Base-by-base conservation (phyloP, 2,113 vertebrate genomes). In the Grantiella picta region DNA sequence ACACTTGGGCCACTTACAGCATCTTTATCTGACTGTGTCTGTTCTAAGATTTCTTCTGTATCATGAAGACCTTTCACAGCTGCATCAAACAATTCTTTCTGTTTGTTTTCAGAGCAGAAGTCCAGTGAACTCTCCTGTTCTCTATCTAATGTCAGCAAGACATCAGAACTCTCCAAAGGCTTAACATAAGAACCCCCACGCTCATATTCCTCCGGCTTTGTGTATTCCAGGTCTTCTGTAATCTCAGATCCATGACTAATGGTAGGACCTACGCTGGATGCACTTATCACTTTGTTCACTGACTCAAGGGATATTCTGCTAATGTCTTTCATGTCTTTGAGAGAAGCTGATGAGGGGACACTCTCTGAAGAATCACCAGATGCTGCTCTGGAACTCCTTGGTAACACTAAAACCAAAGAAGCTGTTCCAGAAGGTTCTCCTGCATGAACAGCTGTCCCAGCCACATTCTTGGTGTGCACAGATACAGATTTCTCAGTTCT, bases 221-320 rank as follows among this genome's bases (percentile, higher is more conserved):
- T 50, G 54, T 82, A 95, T 27, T 98, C 98, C 85, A 98, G 70
- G 17, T 98, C 98, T 91, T 99, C 77, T 97, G 93, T 90, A 98
- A 83, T 93, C 88, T 98, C 98, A 76, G 98, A 98, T 89, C 96
- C 98, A 40, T 93, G 91, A 94, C 92, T 97, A 68, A 97, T 96
- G 50, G 91, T 89, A 57, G 72, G 21, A 68, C 95, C 92, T 75
- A 95, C 92, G 68, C 9, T 93, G 36, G 96, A 91, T 75, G 92
- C 82, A 59, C 92, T 92, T 76, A 95, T 87, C 36, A 54, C 42
- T 33, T 64, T 95, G 66, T 72, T 87, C 40, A 76, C 17, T 44
- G 92, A 97, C 29, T 70, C 70, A 13, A 83, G 91, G 29, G 91
- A 93, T 69, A 91, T 33, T 56, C 54, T 91, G 69, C 23, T 90